These are phyloP conservation scores for Pampusana beccarii DNA, from an alignment of 2,113 vertebrate genomes.

Conservation along the genomic window DNA sequence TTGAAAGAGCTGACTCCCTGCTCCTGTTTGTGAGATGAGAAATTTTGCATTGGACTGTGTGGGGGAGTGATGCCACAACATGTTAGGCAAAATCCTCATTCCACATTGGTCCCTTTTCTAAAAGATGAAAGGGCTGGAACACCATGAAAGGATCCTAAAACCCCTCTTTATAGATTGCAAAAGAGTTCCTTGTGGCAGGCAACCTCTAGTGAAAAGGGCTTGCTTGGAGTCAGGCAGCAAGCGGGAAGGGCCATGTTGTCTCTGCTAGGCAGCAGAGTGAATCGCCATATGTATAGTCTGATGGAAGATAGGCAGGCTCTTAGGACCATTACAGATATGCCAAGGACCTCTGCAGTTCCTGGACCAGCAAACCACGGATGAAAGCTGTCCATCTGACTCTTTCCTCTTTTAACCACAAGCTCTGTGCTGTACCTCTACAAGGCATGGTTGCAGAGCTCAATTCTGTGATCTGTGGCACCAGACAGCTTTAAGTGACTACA, in stretches of 20 bases:
- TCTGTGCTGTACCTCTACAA: neutral
- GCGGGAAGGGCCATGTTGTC: neutral
- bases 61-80: accelerated
- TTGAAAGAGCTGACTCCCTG: neutral
- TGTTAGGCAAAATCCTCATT: neutral
- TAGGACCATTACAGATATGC: neutral
- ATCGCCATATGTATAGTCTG: accelerated
- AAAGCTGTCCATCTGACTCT: neutral
- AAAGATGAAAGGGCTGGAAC: accelerated
- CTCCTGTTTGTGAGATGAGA: neutral
- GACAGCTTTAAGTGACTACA: neutral
- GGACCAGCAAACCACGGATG: accelerated
- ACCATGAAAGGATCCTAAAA: neutral
- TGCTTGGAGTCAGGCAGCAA: neutral
- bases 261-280: neutral
- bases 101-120: neutral
- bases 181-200: accelerated
- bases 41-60: accelerated
- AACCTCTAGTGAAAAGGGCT: neutral
- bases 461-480: neutral
- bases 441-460: accelerated
- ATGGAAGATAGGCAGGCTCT: neutral
- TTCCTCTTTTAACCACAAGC: neutral
- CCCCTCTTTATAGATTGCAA: neutral
- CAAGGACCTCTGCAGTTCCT: neutral